These are phyloP conservation scores for Aeoliscus strigatus DNA, from an alignment of 2,797 vertebrate species.

Conservation along the genomic window DNA sequence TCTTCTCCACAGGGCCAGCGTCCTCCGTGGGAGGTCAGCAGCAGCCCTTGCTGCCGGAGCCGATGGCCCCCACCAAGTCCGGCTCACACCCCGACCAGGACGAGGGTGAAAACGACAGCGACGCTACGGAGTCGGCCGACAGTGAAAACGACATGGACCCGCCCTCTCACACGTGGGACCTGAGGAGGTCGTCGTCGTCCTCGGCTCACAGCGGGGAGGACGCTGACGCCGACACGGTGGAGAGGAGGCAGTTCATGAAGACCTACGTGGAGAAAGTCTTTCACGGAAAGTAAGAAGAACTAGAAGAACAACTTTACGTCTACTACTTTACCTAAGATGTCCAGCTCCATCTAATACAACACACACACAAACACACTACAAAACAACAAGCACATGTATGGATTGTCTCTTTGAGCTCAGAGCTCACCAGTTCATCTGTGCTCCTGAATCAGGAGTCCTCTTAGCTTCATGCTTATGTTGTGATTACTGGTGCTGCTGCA, in stretches of 20 bases:
- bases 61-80: conserved; percentile 33
- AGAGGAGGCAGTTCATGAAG: conserved; percentile 83
- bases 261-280: conserved; percentile 92
- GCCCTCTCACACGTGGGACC: conserved; percentile 66
- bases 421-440: no score
- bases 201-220: conserved; percentile 85
- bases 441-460: no score
- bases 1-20: conserved; percentile 56
- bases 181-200: conserved; percentile 82
- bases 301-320: background rate
- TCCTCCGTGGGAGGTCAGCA: conserved; percentile 29
- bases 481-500: no score
- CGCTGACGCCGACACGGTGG: conserved; percentile 62
- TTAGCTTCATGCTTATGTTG: no score
- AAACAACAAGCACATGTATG: no score
- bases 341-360: no score
- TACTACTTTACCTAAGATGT: no score
- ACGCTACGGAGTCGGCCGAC: conserved; percentile 91
- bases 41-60: conserved; percentile 62
- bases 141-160: conserved; percentile 88
- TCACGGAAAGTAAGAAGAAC: conserved; percentile 77
- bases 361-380: no score
- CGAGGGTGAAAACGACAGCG: conserved; percentile 74
- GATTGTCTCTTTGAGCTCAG: no score
- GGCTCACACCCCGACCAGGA: conserved; percentile 22